Conservation (phyloP, 1,140 invertebrate genomes). For the Drosophila lacteicornis region DNA sequence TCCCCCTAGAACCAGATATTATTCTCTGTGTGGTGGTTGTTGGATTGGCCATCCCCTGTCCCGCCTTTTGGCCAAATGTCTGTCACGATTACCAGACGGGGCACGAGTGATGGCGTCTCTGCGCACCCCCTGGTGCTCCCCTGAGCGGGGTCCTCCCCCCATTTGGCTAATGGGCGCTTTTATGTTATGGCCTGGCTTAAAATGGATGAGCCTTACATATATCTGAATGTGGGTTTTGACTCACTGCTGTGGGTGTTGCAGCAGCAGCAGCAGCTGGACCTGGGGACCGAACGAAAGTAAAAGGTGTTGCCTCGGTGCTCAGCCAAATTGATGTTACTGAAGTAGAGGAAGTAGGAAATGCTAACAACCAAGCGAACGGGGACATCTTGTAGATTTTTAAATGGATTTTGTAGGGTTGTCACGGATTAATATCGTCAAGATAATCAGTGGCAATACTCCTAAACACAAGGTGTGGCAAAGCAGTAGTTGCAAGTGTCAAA, state of each 20-base stretch:
- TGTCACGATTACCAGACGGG: conserved; percentile 68
- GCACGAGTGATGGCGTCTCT: conserved; percentile 61
- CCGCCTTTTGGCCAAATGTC: conserved; percentile 44
- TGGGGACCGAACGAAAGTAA: conserved; percentile 67
- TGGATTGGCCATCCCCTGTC: conserved; percentile 23
- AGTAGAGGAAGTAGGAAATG: conserved; percentile 41
- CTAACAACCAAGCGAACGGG: conserved; percentile 18
- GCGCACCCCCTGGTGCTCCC: not conserved
- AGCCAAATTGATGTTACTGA: conserved; percentile 45
- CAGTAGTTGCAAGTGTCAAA: not conserved
- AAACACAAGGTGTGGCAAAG: not conserved
- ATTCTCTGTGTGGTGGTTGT: conserved; percentile 8
- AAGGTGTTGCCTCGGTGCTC: conserved; percentile 64
- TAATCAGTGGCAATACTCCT: no score
- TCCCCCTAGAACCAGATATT: not conserved
- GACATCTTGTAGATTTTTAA: conserved; percentile 40
- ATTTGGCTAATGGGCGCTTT: conserved; percentile 77
- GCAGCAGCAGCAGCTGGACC: conserved; percentile 56
- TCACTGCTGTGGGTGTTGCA: conserved; percentile 42
- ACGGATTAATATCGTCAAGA: conserved; percentile 2
- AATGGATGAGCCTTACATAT: conserved; percentile 69
- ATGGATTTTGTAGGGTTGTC: conserved; percentile 13
- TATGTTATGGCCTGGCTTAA: conserved; percentile 69
- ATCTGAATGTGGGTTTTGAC: conserved; percentile 65
- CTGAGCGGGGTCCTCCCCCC: conserved; percentile 36